Conservation (phyloP, 2,888 invertebrate genomes). For the Lamellibrachia columna region DNA sequence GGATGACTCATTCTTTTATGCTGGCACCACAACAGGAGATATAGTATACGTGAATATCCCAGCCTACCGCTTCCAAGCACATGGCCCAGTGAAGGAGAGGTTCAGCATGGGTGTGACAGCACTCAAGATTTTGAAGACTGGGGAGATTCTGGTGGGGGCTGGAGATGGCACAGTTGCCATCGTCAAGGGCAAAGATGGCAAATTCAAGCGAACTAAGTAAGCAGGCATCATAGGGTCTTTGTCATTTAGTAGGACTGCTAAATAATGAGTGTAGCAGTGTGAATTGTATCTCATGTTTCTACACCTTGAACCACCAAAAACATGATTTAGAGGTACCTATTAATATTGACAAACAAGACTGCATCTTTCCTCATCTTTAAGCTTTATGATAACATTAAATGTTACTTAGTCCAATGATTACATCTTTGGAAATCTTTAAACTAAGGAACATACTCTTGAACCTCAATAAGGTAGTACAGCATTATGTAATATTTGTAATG, state of each 20-base stretch:
- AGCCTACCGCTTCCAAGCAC: constrained; percentile 53
- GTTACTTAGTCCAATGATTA: too few relatives aligned
- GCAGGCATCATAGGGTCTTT: neutral
- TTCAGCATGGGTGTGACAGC: constrained; percentile 64
- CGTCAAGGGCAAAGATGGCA: constrained; percentile 37
- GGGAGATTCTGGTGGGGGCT: constrained; percentile 76
- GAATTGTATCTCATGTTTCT: neutral
- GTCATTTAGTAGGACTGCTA: neutral
- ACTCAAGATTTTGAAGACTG: constrained; percentile 57
- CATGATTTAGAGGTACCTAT: neutral
- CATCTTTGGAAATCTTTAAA: too few relatives aligned
- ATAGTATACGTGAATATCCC: constrained; percentile 67
- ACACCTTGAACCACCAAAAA: neutral
- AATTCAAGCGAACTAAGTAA: constrained; percentile 40
- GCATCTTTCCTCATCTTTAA: neutral
- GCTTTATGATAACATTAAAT: neutral
- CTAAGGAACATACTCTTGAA: too few relatives aligned
- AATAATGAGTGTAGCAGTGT: neutral
- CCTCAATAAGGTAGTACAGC: too few relatives aligned
- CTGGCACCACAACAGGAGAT: constrained; percentile 87
- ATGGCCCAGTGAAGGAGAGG: constrained; percentile 44
- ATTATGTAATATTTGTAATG: too few relatives aligned
- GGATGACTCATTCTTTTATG: constrained; percentile 79
- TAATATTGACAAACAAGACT: neutral
- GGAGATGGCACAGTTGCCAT: constrained; percentile 80